A percentile compares a stretch with the other conserved stretches of the same genome.
Conservation (phyloP, 2,797 vertebrate genomes). For the Gambusia yucatana region DNA sequence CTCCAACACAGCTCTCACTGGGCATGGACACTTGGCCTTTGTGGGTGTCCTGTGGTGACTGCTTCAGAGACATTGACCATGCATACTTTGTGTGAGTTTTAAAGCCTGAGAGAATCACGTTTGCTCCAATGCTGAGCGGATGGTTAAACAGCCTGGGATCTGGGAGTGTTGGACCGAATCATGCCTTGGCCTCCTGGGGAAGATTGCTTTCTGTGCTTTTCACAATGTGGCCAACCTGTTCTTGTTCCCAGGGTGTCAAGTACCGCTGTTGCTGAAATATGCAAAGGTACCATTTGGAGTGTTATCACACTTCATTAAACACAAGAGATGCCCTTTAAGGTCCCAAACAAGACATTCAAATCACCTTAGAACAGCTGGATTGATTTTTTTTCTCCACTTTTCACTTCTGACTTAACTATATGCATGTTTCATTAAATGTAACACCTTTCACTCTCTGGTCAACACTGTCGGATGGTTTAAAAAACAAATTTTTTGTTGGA, state of each 20-base stretch:
- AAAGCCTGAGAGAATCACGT: not conserved
- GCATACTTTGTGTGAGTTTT: constrained; percentile 1
- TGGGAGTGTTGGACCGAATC: not conserved
- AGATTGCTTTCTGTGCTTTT: not conserved
- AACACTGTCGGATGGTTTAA: not conserved
- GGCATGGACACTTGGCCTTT: not conserved
- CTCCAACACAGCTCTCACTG: not conserved
- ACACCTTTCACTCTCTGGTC: not conserved
- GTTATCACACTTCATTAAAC: not conserved
- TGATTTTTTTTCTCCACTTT: not conserved
- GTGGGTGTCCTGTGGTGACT: constrained; percentile 4
- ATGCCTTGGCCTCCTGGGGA: not conserved
- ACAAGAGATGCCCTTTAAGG: not conserved
- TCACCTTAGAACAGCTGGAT: not conserved
- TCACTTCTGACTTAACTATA: not conserved
- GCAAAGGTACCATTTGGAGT: not conserved
- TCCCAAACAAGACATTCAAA: not conserved
- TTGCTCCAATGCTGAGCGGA: not conserved
- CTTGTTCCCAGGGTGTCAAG: not conserved
- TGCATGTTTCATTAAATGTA: not conserved
- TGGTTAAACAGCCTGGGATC: constrained; percentile 1
- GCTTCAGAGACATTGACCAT: not conserved
- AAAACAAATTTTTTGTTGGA: not conserved
- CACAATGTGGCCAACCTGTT: constrained; percentile 1
- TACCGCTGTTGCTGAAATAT: not conserved